Evolutionary conservation across 2,797 vertebrate genomes (phyloP), one percentile per base, ranked within the genome.

Genomic region (Helicolenus hilgendorfi): DNA sequence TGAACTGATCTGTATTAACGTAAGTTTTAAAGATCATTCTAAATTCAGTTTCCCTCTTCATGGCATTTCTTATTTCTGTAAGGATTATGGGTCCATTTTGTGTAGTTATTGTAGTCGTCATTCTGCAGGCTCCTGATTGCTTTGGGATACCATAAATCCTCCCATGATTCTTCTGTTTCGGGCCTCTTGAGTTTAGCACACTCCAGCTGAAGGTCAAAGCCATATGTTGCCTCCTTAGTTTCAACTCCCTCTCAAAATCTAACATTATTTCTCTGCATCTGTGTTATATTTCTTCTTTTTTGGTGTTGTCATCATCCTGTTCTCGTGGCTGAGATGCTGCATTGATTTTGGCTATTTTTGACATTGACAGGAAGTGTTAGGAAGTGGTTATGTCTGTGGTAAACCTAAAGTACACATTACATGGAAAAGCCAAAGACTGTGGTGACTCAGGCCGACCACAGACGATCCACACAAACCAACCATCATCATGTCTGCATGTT

Each of bases 361-460:
- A 65, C 36, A 20, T 33, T 27, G 24, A 74, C 56, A 73, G 77
- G 59, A 91, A 69, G 77, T 26, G 55, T 58, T 63, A 13, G 79
- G 88, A 88, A 86, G 87, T 77, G 86, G 80, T 89, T 82, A 24
- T 75, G 83, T 89, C 78, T 91, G 84, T 84, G 87, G 89, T 90
- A 26, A 81, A 90, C 64, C 77, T 53, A 78, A 29, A 41, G 10
- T 73, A 35, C 49, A 68, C 35, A 60, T 45, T 62, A 64, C 27
- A 41, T 29, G 14, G 59, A 83, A 60, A 87, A 72, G 59, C 7
- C 26, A 6, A 53, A 67, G 64, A 38, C n/a, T 35, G 26, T 38
- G 64, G 64, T 77, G 91, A 93, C 36, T 90, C 75, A 91, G 31
- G 49, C 36, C 79, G 82, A 88, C 92, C 86, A 85, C 88, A 83